These are phyloP conservation scores for Protomyctophum bolini DNA, from an alignment of 2,113 vertebrate species.

Conservation along the genomic window DNA sequence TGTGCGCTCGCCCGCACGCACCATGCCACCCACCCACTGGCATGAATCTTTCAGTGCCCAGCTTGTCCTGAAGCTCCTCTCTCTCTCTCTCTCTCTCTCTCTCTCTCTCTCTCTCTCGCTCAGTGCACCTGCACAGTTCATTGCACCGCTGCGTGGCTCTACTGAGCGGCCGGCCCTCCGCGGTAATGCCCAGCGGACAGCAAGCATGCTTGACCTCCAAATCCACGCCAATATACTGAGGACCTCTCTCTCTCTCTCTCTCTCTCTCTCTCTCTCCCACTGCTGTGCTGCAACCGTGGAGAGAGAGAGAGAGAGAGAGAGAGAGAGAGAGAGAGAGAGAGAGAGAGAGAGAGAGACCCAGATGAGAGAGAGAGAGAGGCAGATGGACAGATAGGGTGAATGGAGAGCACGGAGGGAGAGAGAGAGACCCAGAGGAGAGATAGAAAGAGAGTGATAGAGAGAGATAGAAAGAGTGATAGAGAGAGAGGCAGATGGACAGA, in stretches of 20 bases:
- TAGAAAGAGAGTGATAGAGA: conserved; percentile 36
- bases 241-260: too few relatives aligned
- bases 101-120: too few relatives aligned
- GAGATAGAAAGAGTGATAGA: conserved; percentile 10
- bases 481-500: not conserved
- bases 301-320: conserved; percentile 27
- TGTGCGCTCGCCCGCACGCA: conserved; percentile 13
- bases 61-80: conserved; percentile 64
- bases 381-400: too few relatives aligned
- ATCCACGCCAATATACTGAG: conserved; percentile 60
- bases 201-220: conserved; percentile 77
- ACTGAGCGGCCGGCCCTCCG: conserved; percentile 65
- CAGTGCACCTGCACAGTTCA: conserved; percentile 62
- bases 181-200: conserved; percentile 59
- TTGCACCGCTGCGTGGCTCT: conserved; percentile 62
- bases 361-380: too few relatives aligned
- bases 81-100: not conserved
- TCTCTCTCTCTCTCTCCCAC: not conserved
- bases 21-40: conserved; percentile 53
- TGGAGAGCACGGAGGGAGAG: conserved; percentile 15
- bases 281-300: conserved; percentile 52
- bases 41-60: conserved; percentile 74
- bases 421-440: conserved; percentile 34
- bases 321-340: conserved; percentile 36
- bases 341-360: not conserved